Evolutionary conservation across 2,113 vertebrate species (phyloP).

Genomic region (Nematolebias whitei): DNA sequence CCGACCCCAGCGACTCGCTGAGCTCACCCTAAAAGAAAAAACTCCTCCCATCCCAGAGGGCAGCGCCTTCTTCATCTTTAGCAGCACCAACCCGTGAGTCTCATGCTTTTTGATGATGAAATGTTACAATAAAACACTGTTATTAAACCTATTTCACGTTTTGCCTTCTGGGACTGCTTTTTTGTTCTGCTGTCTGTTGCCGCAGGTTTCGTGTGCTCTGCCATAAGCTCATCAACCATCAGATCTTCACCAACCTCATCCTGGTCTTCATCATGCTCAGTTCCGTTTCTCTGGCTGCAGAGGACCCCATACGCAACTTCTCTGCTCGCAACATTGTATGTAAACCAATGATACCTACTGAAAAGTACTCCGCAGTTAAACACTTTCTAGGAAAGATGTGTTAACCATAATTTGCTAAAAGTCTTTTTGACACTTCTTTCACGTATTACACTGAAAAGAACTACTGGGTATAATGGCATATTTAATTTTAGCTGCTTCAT

Average conservation of each 20-base stretch:
- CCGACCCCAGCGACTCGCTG: slow-evolving; percentile 88
- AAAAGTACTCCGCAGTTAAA: not conserved
- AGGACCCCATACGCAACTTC: slow-evolving; percentile 95
- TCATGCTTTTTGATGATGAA: not conserved
- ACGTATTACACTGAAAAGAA: not conserved
- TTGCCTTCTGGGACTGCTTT: not conserved
- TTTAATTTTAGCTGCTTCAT: not conserved
- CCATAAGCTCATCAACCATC: slow-evolving; percentile 97
- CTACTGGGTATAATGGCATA: not conserved
- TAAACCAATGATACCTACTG: not conserved
- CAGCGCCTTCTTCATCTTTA: slow-evolving; percentile 98
- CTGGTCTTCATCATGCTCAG: slow-evolving; percentile 99
- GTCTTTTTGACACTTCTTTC: not conserved
- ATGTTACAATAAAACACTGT: too few relatives aligned
- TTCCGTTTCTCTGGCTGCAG: slow-evolving; percentile 94
- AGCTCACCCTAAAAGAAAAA: slow-evolving; percentile 96
- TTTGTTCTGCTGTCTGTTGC: slow-evolving; percentile 4
- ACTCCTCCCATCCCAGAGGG: slow-evolving; percentile 91
- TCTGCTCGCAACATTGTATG: slow-evolving; percentile 97
- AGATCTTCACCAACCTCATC: slow-evolving; percentile 99
- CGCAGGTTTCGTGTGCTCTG: slow-evolving; percentile 92
- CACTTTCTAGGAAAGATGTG: not conserved
- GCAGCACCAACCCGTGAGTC: slow-evolving; percentile 96
- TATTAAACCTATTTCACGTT: not conserved
- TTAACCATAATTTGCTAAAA: not conserved